These are phyloP conservation scores for Arctopsyche grandis DNA, from an alignment of 1,140 invertebrate genomes.

Conservation along the genomic window DNA sequence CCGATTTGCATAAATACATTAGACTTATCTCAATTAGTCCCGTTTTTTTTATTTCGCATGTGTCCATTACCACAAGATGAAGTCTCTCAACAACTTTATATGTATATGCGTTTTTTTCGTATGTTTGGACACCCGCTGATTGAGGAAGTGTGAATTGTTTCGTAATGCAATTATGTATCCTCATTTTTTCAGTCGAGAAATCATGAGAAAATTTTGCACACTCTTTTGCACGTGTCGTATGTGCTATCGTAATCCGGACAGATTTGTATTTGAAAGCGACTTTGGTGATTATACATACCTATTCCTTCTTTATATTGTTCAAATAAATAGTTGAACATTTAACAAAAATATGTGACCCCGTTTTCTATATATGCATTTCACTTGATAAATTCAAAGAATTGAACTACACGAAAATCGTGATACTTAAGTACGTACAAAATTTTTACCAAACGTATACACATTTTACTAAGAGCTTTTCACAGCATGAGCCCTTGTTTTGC, in stretches of 20 bases:
- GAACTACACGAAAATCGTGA: conserved; percentile 14
- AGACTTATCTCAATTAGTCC: conserved; percentile 32
- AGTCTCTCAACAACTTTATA: neutral
- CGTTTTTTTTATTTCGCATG: conserved; percentile 10
- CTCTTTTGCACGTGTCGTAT: too few species aligned
- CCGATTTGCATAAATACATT: conserved; percentile 42
- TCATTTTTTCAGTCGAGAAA: neutral
- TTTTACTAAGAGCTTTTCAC: conserved; percentile 21
- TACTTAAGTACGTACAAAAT: neutral
- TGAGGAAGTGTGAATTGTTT: conserved; percentile 24
- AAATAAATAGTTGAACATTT: neutral
- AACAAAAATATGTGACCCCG: neutral
- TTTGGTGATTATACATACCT: too few species aligned
- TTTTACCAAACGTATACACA: conserved; percentile 2
- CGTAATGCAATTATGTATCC: conserved; percentile 21
- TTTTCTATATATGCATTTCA: neutral
- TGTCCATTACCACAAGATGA: conserved; percentile 6
- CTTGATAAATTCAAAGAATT: neutral
- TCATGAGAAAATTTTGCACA: too few species aligned
- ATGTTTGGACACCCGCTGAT: conserved; percentile 8
- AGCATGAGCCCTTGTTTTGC: conserved; percentile 30
- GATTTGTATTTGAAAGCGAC: too few species aligned
- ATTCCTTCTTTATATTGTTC: neutral
- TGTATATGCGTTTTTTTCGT: neutral
- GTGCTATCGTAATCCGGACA: too few species aligned